These are phyloP conservation scores for Entomobrya proxima DNA, from an alignment of 2,888 invertebrate species.

Conservation along the genomic window DNA sequence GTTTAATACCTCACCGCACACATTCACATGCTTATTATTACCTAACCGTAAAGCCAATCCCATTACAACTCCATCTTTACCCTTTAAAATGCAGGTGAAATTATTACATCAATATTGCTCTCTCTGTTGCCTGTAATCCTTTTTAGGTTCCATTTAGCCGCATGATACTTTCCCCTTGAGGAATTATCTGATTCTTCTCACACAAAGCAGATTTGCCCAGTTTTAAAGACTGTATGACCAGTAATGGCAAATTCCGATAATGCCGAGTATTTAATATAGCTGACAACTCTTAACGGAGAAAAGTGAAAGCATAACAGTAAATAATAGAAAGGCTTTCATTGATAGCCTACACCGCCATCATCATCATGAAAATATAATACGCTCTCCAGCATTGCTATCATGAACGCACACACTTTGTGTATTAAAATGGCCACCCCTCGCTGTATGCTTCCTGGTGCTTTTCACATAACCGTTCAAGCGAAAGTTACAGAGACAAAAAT, in stretches of 20 bases:
- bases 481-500: constrained; percentile 42
- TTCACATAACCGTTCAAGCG: neutral
- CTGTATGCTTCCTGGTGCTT: neutral
- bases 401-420: neutral
- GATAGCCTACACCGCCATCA: constrained; percentile 4
- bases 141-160: constrained; percentile 48
- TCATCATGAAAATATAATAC: constrained; percentile 22
- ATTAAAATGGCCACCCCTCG: neutral
- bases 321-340: neutral
- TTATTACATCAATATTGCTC: constrained; percentile 54
- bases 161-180: constrained; percentile 50
- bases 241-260: neutral
- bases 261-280: neutral
- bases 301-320: constrained; percentile 8
- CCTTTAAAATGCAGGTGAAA: constrained; percentile 28
- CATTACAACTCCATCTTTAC: neutral
- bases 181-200: constrained; percentile 11
- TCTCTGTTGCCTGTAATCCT: constrained; percentile 49
- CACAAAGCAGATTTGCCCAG: neutral
- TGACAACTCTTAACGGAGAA: neutral
- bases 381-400: neutral
- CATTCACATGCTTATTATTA: neutral
- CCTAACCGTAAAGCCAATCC: neutral
- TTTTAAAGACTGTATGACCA: neutral
- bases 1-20: neutral